These are phyloP conservation scores for Theristicus caerulescens DNA, from an alignment of 2,113 vertebrate genomes.

Conservation along the genomic window DNA sequence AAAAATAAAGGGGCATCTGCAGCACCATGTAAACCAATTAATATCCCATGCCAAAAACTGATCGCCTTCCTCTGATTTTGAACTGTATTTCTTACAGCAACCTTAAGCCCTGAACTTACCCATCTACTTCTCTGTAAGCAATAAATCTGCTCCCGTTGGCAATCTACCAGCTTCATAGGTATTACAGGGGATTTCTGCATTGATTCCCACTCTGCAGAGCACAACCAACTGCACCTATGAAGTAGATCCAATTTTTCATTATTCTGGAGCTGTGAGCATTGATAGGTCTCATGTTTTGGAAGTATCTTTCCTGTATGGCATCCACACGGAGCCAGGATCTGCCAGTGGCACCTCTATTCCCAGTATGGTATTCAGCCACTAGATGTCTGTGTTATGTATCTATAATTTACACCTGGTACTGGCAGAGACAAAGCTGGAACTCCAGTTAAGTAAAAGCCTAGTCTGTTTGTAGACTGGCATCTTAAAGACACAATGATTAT, in stretches of 20 bases:
- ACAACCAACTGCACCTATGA: background rate
- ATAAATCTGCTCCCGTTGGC: background rate
- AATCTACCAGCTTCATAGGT: background rate
- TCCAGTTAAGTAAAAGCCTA: background rate
- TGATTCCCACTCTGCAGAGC: background rate
- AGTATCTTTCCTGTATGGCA: background rate
- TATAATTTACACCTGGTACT: background rate
- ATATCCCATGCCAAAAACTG: background rate
- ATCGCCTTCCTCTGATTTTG: background rate
- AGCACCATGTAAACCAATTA: background rate
- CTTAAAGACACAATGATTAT: background rate
- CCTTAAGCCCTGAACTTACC: background rate
- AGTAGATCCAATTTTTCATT: background rate
- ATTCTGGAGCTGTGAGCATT: background rate
- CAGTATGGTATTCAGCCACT: background rate
- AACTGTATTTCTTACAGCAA: background rate
- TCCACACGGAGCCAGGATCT: background rate
- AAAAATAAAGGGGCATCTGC: background rate
- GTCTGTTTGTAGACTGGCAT: background rate
- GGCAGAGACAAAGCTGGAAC: background rate
- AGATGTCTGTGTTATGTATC: background rate
- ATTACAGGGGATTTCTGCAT: background rate
- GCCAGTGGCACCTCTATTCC: background rate
- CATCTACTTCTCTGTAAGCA: background rate
- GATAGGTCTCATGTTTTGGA: background rate